Evolutionary conservation across 2,888 invertebrate genomes (phyloP).

Genomic region (Parnassius glacialis): DNA sequence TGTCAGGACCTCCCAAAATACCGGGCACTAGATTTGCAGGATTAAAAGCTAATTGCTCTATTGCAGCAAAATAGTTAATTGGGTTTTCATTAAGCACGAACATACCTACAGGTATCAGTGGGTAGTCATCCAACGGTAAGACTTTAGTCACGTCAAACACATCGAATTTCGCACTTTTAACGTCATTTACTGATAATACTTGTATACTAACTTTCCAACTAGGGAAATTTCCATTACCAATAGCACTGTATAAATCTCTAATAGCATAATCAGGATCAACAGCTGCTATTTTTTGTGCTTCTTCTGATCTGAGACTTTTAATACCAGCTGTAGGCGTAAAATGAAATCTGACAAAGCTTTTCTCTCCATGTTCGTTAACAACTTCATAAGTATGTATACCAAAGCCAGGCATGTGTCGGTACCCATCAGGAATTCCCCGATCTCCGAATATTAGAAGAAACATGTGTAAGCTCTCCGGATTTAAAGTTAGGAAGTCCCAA

Average conservation of each 20-base stretch:
- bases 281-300: slow-evolving; percentile 74
- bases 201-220: slow-evolving; percentile 90
- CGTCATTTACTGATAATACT: slow-evolving; percentile 90
- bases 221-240: slow-evolving; percentile 85
- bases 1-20: slow-evolving; percentile 93
- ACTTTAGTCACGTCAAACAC: slow-evolving; percentile 95
- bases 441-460: slow-evolving; percentile 90
- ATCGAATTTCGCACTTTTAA: slow-evolving; percentile 87
- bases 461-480: slow-evolving; percentile 92
- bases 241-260: slow-evolving; percentile 92
- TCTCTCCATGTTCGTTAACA: slow-evolving; percentile 85
- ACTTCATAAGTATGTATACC: slow-evolving; percentile 94
- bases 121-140: slow-evolving; percentile 88
- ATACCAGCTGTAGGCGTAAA: slow-evolving; percentile 93
- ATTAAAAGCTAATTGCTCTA: slow-evolving; percentile 93
- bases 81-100: slow-evolving; percentile 92
- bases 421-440: slow-evolving; percentile 94
- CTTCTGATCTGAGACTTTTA: slow-evolving; percentile 84
- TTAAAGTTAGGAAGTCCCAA: slow-evolving; percentile 93
- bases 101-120: slow-evolving; percentile 90
- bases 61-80: slow-evolving; percentile 93
- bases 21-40: slow-evolving; percentile 94
- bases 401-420: slow-evolving; percentile 95
- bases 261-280: slow-evolving; percentile 92
- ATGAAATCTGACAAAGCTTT: slow-evolving; percentile 92